Percentiles rank a stretch among this genome's conserved stretches.
These are phyloP conservation scores for Conus canariensis DNA, from an alignment of 2,888 invertebrate species.

Conservation along the genomic window DNA sequence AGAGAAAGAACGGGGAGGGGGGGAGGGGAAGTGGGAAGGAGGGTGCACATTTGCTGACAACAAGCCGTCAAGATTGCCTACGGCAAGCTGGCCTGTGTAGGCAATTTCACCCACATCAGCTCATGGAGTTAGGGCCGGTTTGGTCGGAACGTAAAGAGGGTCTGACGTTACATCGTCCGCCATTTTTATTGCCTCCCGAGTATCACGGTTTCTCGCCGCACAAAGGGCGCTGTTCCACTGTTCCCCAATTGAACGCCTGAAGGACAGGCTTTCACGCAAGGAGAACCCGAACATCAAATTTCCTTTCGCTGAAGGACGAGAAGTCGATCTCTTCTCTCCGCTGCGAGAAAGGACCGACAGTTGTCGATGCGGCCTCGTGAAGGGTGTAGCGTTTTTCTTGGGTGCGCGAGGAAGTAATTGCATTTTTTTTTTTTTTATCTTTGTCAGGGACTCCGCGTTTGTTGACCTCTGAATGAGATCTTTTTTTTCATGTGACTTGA, in stretches of 20 bases:
- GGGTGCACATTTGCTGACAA: conserved; percentile 3
- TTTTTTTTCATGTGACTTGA: no score
- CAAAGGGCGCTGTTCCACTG: neutral
- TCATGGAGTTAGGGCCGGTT: neutral
- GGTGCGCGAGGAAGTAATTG: no score
- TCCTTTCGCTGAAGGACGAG: neutral
- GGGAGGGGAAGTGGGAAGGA: neutral
- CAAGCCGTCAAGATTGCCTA: neutral
- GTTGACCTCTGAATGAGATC: no score
- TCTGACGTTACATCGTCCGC: neutral
- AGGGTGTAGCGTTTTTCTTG: no score
- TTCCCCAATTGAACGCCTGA: neutral
- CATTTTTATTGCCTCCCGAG: neutral
- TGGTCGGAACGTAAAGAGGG: neutral
- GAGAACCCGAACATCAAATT: neutral
- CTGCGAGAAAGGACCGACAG: neutral
- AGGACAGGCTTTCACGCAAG: neutral
- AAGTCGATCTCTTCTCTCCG: neutral
- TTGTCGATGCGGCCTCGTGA: no score
- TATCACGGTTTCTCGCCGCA: neutral
- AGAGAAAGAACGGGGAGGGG: neutral
- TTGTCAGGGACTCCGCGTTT: no score
- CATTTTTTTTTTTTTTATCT: no score
- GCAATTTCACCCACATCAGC: neutral
- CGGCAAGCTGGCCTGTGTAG: neutral